phyloP scores from a whole-genome alignment of 92 coral and sea anemone species.

The Phenganax subtilis region DNA sequence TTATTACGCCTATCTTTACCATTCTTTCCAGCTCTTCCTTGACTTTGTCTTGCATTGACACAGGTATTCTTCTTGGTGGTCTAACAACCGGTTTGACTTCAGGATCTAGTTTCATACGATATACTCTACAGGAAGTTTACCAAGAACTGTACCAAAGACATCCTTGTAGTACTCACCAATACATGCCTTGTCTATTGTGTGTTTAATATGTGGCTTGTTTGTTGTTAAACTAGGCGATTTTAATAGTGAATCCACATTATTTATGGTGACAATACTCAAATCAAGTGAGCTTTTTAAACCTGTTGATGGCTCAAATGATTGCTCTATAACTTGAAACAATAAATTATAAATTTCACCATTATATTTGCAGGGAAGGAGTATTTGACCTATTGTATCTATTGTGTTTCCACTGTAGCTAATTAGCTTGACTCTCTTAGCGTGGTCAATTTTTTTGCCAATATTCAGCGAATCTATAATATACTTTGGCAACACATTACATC shows the following conservation, averaged over 20 bases:
- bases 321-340: slow-evolving; percentile 24
- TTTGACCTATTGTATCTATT: slow-evolving; percentile 15
- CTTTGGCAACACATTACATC: slow-evolving; percentile 35
- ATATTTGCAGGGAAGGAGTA: slow-evolving; percentile 11
- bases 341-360: slow-evolving; percentile 25
- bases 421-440: slow-evolving; percentile 23
- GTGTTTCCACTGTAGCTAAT: slow-evolving; percentile 37
- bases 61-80: slow-evolving; percentile 40
- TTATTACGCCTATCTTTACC: slow-evolving; percentile 30
- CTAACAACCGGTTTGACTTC: slow-evolving; percentile 39
- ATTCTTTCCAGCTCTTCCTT: slow-evolving; percentile 42
- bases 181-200: slow-evolving; percentile 7
- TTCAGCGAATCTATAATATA: not conserved
- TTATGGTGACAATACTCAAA: slow-evolving; percentile 35
- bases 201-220: slow-evolving; percentile 9
- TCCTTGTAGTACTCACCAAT: slow-evolving; percentile 31
- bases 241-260: slow-evolving; percentile 36
- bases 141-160: slow-evolving; percentile 24
- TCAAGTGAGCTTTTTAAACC: slow-evolving; percentile 46
- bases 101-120: slow-evolving; percentile 36
- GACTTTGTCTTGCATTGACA: slow-evolving; percentile 39
- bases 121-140: slow-evolving; percentile 34
- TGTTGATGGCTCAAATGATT: slow-evolving; percentile 25
- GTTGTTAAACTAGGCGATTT: not conserved
- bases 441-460: slow-evolving; percentile 15